Evolutionary conservation across 2,797 vertebrate species (phyloP).

Genomic region (Gymnothorax reevesii): DNA sequence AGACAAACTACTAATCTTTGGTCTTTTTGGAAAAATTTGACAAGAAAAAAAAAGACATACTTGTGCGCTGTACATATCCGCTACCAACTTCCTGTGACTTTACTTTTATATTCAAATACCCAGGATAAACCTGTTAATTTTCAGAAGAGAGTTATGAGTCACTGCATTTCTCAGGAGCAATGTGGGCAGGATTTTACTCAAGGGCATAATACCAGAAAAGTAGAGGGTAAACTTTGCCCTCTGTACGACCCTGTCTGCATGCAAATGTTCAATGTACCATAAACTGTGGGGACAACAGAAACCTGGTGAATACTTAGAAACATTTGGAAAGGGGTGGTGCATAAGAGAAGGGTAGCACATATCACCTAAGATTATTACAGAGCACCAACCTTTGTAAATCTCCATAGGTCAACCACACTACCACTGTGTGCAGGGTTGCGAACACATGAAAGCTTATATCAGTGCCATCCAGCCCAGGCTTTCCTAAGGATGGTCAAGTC

Average conservation of each 20-base stretch:
- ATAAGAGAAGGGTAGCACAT: background rate
- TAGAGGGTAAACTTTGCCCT: background rate
- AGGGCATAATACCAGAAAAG: background rate
- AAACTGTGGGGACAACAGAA: background rate
- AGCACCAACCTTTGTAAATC: background rate
- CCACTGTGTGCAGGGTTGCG: background rate
- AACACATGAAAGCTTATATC: background rate
- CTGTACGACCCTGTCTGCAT: background rate
- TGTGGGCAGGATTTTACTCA: background rate
- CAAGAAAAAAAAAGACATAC: background rate
- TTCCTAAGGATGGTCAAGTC: conserved; percentile 52
- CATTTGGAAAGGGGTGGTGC: background rate
- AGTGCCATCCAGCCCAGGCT: conserved; percentile 12
- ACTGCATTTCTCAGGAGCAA: background rate
- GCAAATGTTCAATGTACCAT: background rate
- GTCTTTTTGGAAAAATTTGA: background rate
- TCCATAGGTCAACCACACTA: background rate
- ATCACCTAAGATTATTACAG: background rate
- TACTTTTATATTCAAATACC: background rate
- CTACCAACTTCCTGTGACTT: background rate
- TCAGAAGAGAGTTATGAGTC: background rate
- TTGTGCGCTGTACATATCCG: background rate
- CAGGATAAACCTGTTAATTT: background rate
- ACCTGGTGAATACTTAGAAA: background rate
- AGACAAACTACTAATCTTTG: background rate